Evolutionary conservation across 1,140 invertebrate genomes (phyloP), one percentile per base, ranked within the genome.

Genomic region (Orius laevigatus): DNA sequence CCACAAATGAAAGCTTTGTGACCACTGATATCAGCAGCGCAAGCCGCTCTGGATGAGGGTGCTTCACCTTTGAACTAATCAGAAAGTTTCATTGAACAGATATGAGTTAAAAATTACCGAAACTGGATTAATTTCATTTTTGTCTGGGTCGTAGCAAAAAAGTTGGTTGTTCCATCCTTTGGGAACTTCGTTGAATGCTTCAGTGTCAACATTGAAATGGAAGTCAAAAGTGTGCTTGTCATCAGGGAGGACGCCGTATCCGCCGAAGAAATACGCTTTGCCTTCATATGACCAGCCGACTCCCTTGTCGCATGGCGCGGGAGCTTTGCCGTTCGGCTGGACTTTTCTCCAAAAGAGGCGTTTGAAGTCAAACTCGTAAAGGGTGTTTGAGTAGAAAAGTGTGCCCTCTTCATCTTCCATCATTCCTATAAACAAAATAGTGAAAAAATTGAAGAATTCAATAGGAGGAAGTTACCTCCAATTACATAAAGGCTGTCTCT

Each of bases 91-190:
- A 34, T 12, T 12, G 10, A 38, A 38, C 3, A 4, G n/a, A 38
- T 4, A 38, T 34, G 4, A 20, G 5, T 32, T 12, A 9, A 14
- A 12, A 51, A 40, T 11, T 33, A 49, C 36, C 15, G 20, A 25
- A 15, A 45, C 46, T 42, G 41, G 47, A 20, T 25, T 25, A 49
- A 50, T 52, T 15, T 11, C 41, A 20, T 57, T 51, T 16, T 6
- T 46, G 10, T 4, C 42, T 5, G 59, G 56, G 49, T 67, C 60
- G 56, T 62, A 67, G 2, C 58, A 46, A 16, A 64, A 48, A 19
- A 69, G 53, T 32, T 68, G 66, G 53, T 69, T 68, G 49, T 67
- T 68, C 66, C 66, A 70, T 8, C 65, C 63, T 48, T 59, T 49
- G 3, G 46, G 34, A 11, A 5, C 40, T 39, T 48, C 14, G 14